Evolutionary conservation across 2,888 invertebrate genomes (phyloP).

Genomic region (Rhamphomyia laevipes): DNA sequence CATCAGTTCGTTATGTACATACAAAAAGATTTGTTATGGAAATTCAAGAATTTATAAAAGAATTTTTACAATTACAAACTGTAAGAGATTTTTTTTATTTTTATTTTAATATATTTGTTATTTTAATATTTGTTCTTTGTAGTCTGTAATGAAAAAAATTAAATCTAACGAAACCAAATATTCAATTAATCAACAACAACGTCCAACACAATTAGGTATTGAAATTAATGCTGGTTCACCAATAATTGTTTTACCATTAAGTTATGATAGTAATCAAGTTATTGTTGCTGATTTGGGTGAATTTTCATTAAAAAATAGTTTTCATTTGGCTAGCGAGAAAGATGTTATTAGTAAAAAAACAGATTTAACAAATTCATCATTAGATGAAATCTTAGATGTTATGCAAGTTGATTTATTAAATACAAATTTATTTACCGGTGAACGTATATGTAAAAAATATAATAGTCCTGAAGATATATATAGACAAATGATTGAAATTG

Average conservation of each 20-base stretch:
- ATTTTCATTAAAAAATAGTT: slow-evolving; percentile 64
- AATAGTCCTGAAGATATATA: background rate
- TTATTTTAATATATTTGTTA: background rate
- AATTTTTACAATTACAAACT: slow-evolving; percentile 73
- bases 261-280: slow-evolving; percentile 62
- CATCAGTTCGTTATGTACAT: slow-evolving; percentile 86
- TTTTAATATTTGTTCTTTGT: slow-evolving; percentile 9
- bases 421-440: slow-evolving; percentile 56
- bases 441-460: slow-evolving; percentile 23
- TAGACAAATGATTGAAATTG: slow-evolving; percentile 12
- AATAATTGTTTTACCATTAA: slow-evolving; percentile 76
- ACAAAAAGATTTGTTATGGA: slow-evolving; percentile 87
- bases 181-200: slow-evolving; percentile 19
- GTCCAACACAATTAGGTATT: slow-evolving; percentile 30
- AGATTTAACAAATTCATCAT: slow-evolving; percentile 10
- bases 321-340: slow-evolving; percentile 48
- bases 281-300: slow-evolving; percentile 72
- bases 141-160: slow-evolving; percentile 33
- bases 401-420: slow-evolving; percentile 54
- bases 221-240: slow-evolving; percentile 48
- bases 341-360: slow-evolving; percentile 25
- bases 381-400: slow-evolving; percentile 44
- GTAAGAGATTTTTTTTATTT: slow-evolving; percentile 40
- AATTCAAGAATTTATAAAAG: slow-evolving; percentile 72
- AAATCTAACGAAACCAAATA: slow-evolving; percentile 28